phyloP scores from a whole-genome alignment of 2,888 invertebrate species.

The Hirtodrosophila alboralis region DNA sequence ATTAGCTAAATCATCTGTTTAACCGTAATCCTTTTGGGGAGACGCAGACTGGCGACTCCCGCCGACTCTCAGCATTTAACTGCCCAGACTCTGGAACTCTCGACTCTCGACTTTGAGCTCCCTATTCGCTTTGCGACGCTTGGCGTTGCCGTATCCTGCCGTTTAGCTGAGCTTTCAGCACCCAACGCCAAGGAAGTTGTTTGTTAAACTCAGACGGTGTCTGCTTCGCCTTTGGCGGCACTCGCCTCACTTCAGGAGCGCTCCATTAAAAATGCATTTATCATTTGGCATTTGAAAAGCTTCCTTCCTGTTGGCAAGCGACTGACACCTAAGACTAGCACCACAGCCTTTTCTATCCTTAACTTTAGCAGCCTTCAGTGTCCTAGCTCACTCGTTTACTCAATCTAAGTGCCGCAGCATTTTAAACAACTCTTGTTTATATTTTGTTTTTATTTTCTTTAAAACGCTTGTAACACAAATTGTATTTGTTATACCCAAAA shows the following conservation, averaged over 20 bases:
- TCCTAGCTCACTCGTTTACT: slow-evolving; percentile 13
- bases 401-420: slow-evolving; percentile 36
- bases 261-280: slow-evolving; percentile 77
- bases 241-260: slow-evolving; percentile 31
- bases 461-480: slow-evolving; percentile 50
- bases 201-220: slow-evolving; percentile 59
- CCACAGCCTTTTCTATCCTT: slow-evolving; percentile 25
- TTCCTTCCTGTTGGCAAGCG: slow-evolving; percentile 72
- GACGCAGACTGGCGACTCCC: slow-evolving; percentile 5
- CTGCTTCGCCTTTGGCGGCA: slow-evolving; percentile 28
- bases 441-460: slow-evolving; percentile 13
- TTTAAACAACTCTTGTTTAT: slow-evolving; percentile 43
- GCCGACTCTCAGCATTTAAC: slow-evolving; percentile 18
- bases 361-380: slow-evolving; percentile 20
- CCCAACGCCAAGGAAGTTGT: slow-evolving; percentile 64
- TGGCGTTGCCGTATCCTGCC: slow-evolving; percentile 58
- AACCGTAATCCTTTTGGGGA: slow-evolving; percentile 30
- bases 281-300: slow-evolving; percentile 78
- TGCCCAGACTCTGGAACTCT: slow-evolving; percentile 33
- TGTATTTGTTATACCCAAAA: slow-evolving; percentile 64
- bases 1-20: slow-evolving; percentile 71
- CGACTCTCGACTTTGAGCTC: slow-evolving; percentile 23
- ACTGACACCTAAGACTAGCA: slow-evolving; percentile 59
- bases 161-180: slow-evolving; percentile 49
- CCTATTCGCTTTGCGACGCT: slow-evolving; percentile 48